Base-by-base conservation (phyloP, 2,797 vertebrate species). In the Falco cherrug region DNA sequence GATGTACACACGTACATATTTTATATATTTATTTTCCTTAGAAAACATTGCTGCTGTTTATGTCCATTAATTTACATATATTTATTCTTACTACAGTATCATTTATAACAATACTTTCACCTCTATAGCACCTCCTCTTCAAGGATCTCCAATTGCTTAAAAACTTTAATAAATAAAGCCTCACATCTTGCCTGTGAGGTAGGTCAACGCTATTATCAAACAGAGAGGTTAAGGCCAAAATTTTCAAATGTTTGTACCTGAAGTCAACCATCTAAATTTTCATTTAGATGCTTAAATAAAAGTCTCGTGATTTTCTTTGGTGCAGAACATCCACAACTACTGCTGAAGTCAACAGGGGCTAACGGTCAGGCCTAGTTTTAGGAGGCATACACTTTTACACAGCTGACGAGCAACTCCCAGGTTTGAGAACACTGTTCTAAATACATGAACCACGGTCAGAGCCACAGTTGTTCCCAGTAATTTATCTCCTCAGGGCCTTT, bases 191-290 rank as follows among this genome's bases (percentile, higher is more conserved):
- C 83, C 87, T 93, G 96, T 96, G 96, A 97, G 96, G 94, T 95
- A 97, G 94, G 91, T 95, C 93, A 96, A 87, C 2, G 9, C 83
- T 87, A 65, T 90, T 91, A 96, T 93, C 96, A 94, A 96, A 90
- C 85, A 93, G 77, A 95, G 76, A 96, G 93, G 77, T 96, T 97
- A 97, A 96, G 96, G 96, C 95, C 96, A 96, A 96, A 90, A 91
- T 95, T 94, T 88, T 93, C 79, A 76, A 84, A 85, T 10, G 39
- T 78, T 95, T 93, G 73, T 96, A 96, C 95, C 95, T 96, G 95
- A 97, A 96, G 85, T 89, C 80, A 89, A 91, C 79, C 95, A 97
- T 89, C 96, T 88, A 95, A 97, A 96, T 91, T 76, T 48, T 76
- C 87, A 89, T 80, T 96, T 94, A 96, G 96, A 95, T 78, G 91